Percentiles rank a stretch among this genome's conserved stretches.
Evolutionary conservation across 1,140 invertebrate species (phyloP).

Genomic region (Ceratina japonica): DNA sequence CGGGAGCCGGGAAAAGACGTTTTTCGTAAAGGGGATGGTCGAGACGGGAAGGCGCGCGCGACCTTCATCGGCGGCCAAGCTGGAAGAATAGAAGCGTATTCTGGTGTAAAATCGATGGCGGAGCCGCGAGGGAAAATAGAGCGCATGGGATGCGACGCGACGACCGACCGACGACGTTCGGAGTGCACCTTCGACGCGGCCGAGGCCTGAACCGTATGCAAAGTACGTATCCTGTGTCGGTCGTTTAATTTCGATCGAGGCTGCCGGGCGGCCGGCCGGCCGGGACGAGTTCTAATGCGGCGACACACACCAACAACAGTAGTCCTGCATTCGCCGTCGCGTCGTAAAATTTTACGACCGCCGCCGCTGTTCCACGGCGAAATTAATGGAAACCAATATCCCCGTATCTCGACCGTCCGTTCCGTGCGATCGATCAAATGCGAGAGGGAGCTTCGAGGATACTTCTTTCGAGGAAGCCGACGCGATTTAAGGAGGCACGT

Average conservation of each 20-base stretch:
- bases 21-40: neutral
- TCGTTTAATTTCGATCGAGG: slow-evolving; percentile 17
- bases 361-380: neutral
- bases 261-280: neutral
- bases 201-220: neutral
- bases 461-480: no score
- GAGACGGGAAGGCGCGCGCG: neutral
- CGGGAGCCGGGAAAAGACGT: neutral
- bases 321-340: slow-evolving; percentile 1
- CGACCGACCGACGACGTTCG: neutral
- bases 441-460: no score
- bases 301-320: neutral
- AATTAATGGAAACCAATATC: neutral
- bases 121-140: slow-evolving; percentile 37
- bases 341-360: slow-evolving; percentile 18
- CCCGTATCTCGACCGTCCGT: neutral
- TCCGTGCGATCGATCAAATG: neutral
- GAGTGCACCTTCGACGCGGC: slow-evolving; percentile 14
- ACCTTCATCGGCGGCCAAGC: slow-evolving; percentile 18
- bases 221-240: neutral
- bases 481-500: no score
- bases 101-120: slow-evolving; percentile 41
- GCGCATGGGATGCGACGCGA: slow-evolving; percentile 16
- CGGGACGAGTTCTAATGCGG: slow-evolving; percentile 6
- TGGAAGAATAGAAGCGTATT: slow-evolving; percentile 39